Percentiles rank a stretch among this genome's conserved stretches.
Evolutionary conservation across 2,797 vertebrate genomes (phyloP).

Genomic region (Rousettus madagascariensis): DNA sequence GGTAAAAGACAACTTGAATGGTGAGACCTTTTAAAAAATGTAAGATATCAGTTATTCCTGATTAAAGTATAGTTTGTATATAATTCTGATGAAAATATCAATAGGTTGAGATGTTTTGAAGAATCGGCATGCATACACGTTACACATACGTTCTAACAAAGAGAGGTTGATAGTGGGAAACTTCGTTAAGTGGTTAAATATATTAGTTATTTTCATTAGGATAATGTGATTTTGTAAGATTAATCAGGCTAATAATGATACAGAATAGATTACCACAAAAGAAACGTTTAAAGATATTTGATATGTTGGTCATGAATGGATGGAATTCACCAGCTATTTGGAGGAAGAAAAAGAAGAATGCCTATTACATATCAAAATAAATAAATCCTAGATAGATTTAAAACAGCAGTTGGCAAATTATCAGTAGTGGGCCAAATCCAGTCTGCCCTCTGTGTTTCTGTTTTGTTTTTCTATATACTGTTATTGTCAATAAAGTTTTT

Average conservation of each 20-base stretch:
- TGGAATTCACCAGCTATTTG: not conserved
- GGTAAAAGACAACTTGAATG: constrained; percentile 14
- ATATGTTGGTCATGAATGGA: not conserved
- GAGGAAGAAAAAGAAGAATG: constrained; percentile 3
- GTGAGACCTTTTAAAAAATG: not conserved
- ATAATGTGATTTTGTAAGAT: not conserved
- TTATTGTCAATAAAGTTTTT: constrained; percentile 58
- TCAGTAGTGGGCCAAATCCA: not conserved
- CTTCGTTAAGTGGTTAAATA: not conserved
- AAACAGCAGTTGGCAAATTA: constrained; percentile 33
- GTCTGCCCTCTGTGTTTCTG: not conserved
- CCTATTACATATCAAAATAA: not conserved
- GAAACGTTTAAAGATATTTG: constrained; percentile 24
- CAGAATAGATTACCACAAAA: not conserved
- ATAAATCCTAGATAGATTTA: not conserved
- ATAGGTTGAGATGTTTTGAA: constrained; percentile 24
- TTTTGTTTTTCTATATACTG: not conserved
- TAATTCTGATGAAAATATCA: constrained; percentile 18
- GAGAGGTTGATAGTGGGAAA: not conserved
- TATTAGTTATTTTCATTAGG: not conserved
- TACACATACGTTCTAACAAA: not conserved
- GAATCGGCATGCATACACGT: not conserved
- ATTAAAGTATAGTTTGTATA: not conserved
- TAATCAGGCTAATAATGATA: constrained; percentile 23
- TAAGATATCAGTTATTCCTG: constrained; percentile 37